Base-by-base conservation (phyloP, 2,113 vertebrate genomes). In the Acinonyx jubatus region DNA sequence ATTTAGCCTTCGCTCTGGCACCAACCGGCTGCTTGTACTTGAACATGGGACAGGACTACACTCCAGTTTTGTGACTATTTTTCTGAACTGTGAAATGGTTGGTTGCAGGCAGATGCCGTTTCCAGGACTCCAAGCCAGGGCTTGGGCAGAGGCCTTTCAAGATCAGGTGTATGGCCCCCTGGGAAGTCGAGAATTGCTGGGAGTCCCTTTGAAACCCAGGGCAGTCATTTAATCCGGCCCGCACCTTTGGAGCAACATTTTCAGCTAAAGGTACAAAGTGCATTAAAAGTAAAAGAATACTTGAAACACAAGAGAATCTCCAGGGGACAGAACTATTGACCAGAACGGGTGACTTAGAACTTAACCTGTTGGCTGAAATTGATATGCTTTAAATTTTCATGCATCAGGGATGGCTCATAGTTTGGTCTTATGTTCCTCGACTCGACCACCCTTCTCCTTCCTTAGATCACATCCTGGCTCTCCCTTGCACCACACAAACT, bases 241-340 rank as follows among this genome's bases (percentile, higher is more conserved):
- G 1, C 5, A 71, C 41, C 88, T 78, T 94, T 61, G 73, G 48
- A 88, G 76, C 80, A 52, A 48, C 83, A 48, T 93, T 97, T 96
- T 61, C 45, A 91, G n/a, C 48, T 88, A 50, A 84, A 97, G 33
- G 57, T 45, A 88, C 31, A 96, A 96, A 89, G 81, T 33, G 5
- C 81, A 81, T 91, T 55, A 71, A 83, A 94, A 91, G 97, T 93
- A 97, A 98, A 88, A 10, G 69, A 97, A 97, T 48, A 84, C 85
- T 82, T 48, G 95, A 93, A 97, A 96, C 61, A 65, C 50, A 94
- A 91, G 85, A 36, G 78, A 68, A 63, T 92, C 95, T 66, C 79
- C 9, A 48, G 25, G 68, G 88, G 81, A 48, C 4, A 41, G 79
- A 73, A 50, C 27, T 69, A 9, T 36, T 89, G 87, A 91, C 29